Evolutionary conservation across 2,113 vertebrate genomes (phyloP), one percentile per base, ranked within the genome.

Genomic region (Lamprologus tigripictilis): DNA sequence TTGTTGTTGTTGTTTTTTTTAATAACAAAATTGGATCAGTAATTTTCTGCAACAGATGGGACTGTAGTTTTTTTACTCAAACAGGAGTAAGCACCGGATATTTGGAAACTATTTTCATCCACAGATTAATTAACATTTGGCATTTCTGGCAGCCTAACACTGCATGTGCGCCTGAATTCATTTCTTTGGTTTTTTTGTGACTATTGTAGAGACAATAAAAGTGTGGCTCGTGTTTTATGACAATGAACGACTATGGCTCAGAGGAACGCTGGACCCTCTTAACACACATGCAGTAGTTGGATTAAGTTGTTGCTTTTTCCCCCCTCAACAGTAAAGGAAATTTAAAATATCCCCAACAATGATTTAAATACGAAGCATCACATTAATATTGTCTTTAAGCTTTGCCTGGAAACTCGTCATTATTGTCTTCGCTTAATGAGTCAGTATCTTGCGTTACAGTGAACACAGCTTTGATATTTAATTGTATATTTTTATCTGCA

Each of bases 331-430:
- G 23, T 76, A 76, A 76, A 47, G 9, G 6, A 76, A 19, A 78
- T 78, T 31, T 49, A 19, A 31, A 78, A 31, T n/a, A 49, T 31
- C 7, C 2, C 26, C 71, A 49, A 31, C 7, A 31, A 7, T 19
- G 0, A 78, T 78, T 19, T 49, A 0, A 78, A 19, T 49, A 31
- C 2, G 2, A 0, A 19, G 26, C 71, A 78, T 6, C 1, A 78
- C 9, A n/a, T 76, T 49, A 11, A 28, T 49, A 78, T 31, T 0
- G 16, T 78, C 23, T 51, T 31, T 33, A 47, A 78, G 26, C 45
- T 49, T 78, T 78, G 26, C 1, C 71, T 78, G 45, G 0, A 49
- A 49, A 78, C 42, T 4, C 4, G 2, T 47, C 23, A 31, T 78
- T 78, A 49, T 78, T 49, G 26, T 78, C 16, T 78, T 49, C 4